phyloP scores from a whole-genome alignment of 2,888 invertebrate genomes.

The Amphipoea oculea region DNA sequence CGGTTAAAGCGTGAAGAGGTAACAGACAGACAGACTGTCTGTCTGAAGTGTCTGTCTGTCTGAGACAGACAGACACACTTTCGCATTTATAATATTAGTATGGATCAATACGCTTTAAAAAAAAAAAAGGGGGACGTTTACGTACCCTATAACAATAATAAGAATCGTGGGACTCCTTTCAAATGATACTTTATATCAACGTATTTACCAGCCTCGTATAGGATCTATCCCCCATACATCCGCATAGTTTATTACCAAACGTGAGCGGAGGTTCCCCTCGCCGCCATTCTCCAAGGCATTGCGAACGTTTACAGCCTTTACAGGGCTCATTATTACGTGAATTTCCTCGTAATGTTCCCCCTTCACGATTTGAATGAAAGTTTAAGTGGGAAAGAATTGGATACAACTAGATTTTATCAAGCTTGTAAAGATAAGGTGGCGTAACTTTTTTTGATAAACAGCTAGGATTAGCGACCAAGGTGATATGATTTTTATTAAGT shows the following conservation, averaged over 20 bases:
- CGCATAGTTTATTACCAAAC: conserved; percentile 39
- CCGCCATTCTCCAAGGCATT: conserved; percentile 51
- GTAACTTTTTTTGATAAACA: conserved; percentile 24
- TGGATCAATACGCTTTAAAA: not conserved
- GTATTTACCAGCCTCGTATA: not conserved
- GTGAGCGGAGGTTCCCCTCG: conserved; percentile 51
- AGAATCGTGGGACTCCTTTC: not conserved
- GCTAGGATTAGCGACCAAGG: conserved; percentile 29
- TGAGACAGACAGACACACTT: too few species aligned
- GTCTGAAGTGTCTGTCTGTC: too few species aligned
- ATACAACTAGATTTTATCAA: conserved; percentile 16
- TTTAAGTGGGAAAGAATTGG: conserved; percentile 8
- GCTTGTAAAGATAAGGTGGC: conserved; percentile 18
- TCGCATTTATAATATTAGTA: too few species aligned
- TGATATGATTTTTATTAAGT: not conserved
- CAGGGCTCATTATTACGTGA: conserved; percentile 39
- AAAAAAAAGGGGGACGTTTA: not conserved
- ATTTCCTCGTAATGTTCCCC: conserved; percentile 26
- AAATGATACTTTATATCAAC: not conserved
- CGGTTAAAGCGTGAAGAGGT: too few species aligned
- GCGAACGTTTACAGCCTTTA: conserved; percentile 40
- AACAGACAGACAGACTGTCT: too few species aligned
- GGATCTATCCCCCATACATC: conserved; percentile 9
- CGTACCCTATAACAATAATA: conserved; percentile 2
- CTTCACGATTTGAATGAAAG: conserved; percentile 41